phyloP scores from a whole-genome alignment of 2,113 vertebrate genomes.

The Cynopterus brachyotis region DNA sequence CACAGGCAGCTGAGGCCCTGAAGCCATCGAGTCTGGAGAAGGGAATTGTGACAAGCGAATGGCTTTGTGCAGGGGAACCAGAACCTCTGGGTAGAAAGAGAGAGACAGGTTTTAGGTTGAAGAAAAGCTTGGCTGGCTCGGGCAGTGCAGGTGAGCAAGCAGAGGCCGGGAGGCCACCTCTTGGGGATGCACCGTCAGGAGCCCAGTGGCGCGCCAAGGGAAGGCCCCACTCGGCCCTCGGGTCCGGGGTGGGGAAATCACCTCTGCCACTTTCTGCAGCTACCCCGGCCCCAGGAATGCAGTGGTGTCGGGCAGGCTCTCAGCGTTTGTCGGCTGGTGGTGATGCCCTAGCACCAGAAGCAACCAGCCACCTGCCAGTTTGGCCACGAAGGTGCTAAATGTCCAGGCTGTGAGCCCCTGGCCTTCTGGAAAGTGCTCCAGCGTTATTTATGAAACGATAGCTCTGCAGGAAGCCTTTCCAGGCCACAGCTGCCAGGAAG shows the following conservation, averaged over 20 bases:
- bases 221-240: neutral
- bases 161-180: neutral
- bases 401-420: neutral
- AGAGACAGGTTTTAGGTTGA: neutral
- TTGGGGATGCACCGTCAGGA: neutral
- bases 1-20: neutral
- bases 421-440: neutral
- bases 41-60: neutral
- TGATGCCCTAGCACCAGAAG: neutral
- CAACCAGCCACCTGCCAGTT: neutral
- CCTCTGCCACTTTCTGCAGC: neutral
- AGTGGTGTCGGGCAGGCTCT: neutral
- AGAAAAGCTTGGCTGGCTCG: neutral
- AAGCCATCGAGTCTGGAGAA: neutral
- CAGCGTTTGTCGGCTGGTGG: neutral
- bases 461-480: neutral
- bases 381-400: neutral
- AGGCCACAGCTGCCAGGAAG: conserved; percentile 26
- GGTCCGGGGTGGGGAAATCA: neutral
- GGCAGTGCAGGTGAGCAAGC: neutral
- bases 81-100: neutral
- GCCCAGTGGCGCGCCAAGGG: neutral
- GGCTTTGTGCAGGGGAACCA: neutral
- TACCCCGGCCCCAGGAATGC: neutral
- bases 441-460: neutral